Conservation (phyloP, 2,888 invertebrate genomes). For the Galeruca laticollis region DNA sequence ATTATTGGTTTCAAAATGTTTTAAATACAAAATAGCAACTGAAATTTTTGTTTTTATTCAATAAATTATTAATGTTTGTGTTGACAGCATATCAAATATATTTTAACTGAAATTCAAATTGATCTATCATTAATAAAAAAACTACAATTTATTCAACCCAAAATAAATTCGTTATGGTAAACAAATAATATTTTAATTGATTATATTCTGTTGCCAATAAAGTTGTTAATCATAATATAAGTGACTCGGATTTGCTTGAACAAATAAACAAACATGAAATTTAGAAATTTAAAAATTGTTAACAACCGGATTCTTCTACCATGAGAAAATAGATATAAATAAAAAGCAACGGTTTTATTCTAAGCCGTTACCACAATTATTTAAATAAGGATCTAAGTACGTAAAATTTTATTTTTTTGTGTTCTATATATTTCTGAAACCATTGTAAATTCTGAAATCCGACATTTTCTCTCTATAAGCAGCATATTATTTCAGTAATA, state of each 20-base stretch:
- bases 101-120: too few species aligned
- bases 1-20: too few species aligned
- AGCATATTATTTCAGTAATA: too few species aligned
- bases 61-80: too few species aligned
- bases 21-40: too few species aligned
- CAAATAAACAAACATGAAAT: constrained; percentile 22
- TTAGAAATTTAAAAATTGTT: constrained; percentile 12
- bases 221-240: constrained; percentile 22
- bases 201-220: constrained; percentile 17
- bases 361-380: not conserved
- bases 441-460: too few species aligned
- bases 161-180: not conserved
- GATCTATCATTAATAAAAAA: not conserved
- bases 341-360: not conserved
- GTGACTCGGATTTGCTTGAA: constrained; percentile 13
- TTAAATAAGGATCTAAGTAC: not conserved
- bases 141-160: not conserved
- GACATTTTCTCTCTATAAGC: too few species aligned
- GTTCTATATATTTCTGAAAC: too few species aligned
- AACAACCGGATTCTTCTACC: constrained; percentile 9
- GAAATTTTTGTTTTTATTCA: too few species aligned
- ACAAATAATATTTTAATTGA: not conserved
- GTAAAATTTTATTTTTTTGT: too few species aligned
- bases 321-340: constrained; percentile 20
- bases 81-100: too few species aligned